A percentile compares a stretch with the other conserved stretches of the same genome.
Evolutionary conservation across 2,113 vertebrate genomes (phyloP).

Genomic region (Rousettus leschenaultii): DNA sequence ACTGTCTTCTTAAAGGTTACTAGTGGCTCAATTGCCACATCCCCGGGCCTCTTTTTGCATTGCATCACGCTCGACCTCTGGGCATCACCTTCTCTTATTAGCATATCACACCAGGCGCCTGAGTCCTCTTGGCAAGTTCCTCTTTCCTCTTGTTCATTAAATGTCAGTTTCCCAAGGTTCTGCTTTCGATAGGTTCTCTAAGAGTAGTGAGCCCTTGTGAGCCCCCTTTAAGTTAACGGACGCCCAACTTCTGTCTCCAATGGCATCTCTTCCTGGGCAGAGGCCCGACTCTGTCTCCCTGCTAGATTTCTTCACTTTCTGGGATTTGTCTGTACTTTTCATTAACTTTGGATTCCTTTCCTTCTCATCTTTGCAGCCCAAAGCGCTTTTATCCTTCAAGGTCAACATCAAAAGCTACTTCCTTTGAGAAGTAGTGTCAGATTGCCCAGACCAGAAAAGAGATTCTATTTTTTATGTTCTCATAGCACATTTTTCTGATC

Average conservation of each 20-base stretch:
- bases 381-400: neutral
- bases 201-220: neutral
- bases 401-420: neutral
- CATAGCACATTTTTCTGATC: neutral
- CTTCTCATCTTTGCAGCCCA: neutral
- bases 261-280: neutral
- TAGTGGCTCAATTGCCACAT: neutral
- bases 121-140: constrained; percentile 42
- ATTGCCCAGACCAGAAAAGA: neutral
- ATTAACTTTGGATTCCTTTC: neutral
- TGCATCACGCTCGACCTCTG: neutral
- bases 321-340: neutral
- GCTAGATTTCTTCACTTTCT: neutral
- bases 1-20: constrained; percentile 15
- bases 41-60: neutral
- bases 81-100: neutral
- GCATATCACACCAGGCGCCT: neutral
- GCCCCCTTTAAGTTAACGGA: neutral
- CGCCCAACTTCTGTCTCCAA: neutral
- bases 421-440: neutral
- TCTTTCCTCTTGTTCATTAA: constrained; percentile 55
- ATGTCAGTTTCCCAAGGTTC: constrained; percentile 59
- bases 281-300: neutral
- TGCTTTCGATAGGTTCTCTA: constrained; percentile 15
- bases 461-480: neutral